Base-by-base conservation (phyloP, 1,140 invertebrate genomes). In the Liolophura sinensis region DNA sequence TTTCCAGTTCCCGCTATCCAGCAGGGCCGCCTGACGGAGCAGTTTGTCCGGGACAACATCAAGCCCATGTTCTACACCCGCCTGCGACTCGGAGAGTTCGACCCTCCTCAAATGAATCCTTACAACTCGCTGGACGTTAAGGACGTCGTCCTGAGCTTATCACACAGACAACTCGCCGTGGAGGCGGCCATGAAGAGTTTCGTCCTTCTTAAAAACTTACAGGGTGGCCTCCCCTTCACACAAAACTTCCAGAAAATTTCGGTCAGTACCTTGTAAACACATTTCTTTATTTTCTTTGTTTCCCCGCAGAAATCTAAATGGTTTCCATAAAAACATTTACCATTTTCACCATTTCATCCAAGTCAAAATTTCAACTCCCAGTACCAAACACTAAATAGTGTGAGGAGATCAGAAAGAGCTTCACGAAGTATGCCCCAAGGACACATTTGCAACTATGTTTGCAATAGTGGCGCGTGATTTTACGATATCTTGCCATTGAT, bases 31-130 rank as follows among this genome's bases (percentile, higher is more conserved):
- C 25, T 76, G 1, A 69, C 48, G 20, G 47, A 64, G 48, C 56
- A 56, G 9, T n/a, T 57, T 7, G 24, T 76, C 1, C 7, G 52
- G n/a, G 67, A 76, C 25, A 52, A 62, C 16, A 69, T 69, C 5
- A 73, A 72, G 48, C 75, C 75, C 15, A 59, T 76, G 16, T 77
- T 76, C 59, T 76, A 76, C 50, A 74, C 72, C 1, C 20, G 75
- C 14, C 69, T 76, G 68, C 62, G 71, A 12, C 67, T 77, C 15
- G 75, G 75, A 16, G 69, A 74, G 54, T 78, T 78, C 63, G 76
- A 78, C 66, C 76, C 76, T 24, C 64, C 73, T 3, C 22, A 55
- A 11, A 64, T 73, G 70, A 77, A 77, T 60, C 75, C 75, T 1
- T 78, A 73, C 60, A 77, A 73, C 55, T 40, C 46, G 9, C n/a